Evolutionary conservation across 2,797 vertebrate species (phyloP), one percentile per base, ranked within the genome.

Genomic region (Girardinus metallicus): DNA sequence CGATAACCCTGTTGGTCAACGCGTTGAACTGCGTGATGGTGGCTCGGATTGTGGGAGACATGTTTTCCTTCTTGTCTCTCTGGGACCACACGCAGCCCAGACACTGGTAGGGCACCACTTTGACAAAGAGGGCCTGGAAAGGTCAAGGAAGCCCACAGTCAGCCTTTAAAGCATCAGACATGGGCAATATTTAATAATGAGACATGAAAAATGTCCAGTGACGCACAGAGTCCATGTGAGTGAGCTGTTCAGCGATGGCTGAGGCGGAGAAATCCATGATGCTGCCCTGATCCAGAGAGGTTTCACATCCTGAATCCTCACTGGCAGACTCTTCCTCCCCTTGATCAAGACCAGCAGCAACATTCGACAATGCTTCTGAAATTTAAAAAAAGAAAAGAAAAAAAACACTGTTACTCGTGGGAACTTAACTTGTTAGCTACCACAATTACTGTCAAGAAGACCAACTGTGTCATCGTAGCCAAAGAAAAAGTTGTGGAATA

Each of bases 31-130:
- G 97, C 0, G 95, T 82, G 26, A 98, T 93, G 0, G 97, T 98
- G 92, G 97, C 97, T 3, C 97, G 93, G 83, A 97, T 96, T 0
- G 96, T 97, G 21, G 97, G 94, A 5, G 96, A 96, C 83, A 94
- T 84, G 82, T 96, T 95, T 64, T 96, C 96, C 5, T 97, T 97
- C 86, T 97, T 96, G 90, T 96, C 97, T 23, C 97, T 91, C 74
- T 97, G 97, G 0, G 97, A 97, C 97, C 97, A 98, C 64, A 97
- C 89, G 0, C 96, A 97, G 81, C 97, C 97, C 86, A 97, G 91
- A 87, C 97, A 98, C 81, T 98, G 97, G 85, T 95, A 97, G 1
- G 95, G 94, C 0, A 94, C 91, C 80, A 97, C 96, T 60, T 88
- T 95, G 7, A 81, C 88, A 60, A 97, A 98, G 6, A 98, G 95